Evolutionary conservation across 2,888 invertebrate genomes (phyloP).

Genomic region (Schizotus pectinicornis): DNA sequence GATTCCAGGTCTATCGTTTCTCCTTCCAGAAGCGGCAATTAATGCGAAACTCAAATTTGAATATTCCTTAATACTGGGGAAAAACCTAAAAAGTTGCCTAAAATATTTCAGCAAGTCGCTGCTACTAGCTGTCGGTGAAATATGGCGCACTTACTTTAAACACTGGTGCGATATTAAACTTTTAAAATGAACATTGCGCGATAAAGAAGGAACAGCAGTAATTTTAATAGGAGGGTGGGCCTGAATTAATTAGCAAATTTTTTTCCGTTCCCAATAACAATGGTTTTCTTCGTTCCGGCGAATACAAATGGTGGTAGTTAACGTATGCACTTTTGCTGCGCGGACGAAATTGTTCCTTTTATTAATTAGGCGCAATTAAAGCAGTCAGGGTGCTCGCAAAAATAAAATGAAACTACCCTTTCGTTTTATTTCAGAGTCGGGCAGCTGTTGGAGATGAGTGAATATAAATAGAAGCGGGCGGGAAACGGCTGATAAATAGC

Average conservation of each 20-base stretch:
- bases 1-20: no score
- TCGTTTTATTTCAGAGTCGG: constrained; percentile 37
- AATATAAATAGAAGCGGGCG: constrained; percentile 39
- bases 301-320: constrained; percentile 32
- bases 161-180: constrained; percentile 30
- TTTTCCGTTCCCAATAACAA: constrained; percentile 28
- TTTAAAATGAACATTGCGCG: constrained; percentile 34
- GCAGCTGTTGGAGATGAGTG: constrained; percentile 41
- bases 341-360: constrained; percentile 33
- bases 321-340: constrained; percentile 33
- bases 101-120: no score
- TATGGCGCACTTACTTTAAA: constrained; percentile 7
- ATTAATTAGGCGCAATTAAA: constrained; percentile 44
- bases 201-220: constrained; percentile 35
- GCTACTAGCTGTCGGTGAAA: constrained; percentile 11
- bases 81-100: no score
- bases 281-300: constrained; percentile 31
- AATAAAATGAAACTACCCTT: constrained; percentile 41
- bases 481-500: constrained; percentile 42
- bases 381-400: constrained; percentile 35
- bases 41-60: no score
- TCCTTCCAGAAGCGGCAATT: no score
- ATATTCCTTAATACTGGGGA: no score
- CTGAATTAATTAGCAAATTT: constrained; percentile 38
- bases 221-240: constrained; percentile 30